Percentiles rank a stretch among this genome's conserved stretches.
Evolutionary conservation across 1,140 invertebrate species (phyloP).

Genomic region (Thaumatotibia leucotreta): DNA sequence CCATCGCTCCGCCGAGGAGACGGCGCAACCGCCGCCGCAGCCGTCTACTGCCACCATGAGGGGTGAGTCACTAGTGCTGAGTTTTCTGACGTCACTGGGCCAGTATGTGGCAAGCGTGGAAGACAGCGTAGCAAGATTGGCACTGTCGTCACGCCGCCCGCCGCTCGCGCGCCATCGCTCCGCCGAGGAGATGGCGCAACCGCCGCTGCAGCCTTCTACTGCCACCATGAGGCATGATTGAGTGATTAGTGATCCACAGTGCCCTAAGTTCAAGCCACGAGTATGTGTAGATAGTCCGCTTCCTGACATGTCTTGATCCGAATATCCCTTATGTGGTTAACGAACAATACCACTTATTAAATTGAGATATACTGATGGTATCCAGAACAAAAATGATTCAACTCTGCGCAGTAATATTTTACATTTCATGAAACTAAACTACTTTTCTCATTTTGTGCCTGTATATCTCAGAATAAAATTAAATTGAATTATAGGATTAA

Average conservation of each 20-base stretch:
- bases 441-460: too few relatives aligned
- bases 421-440: too few relatives aligned
- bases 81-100: conserved; percentile 82
- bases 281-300: too few relatives aligned
- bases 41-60: conserved; percentile 63
- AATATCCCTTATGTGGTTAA: too few relatives aligned
- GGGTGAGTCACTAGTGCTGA: conserved; percentile 51
- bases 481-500: too few relatives aligned
- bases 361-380: too few relatives aligned
- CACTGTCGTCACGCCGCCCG: conserved; percentile 85
- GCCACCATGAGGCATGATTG: conserved; percentile 61
- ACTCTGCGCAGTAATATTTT: too few relatives aligned
- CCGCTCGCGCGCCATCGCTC: conserved; percentile 83
- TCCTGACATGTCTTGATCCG: too few relatives aligned
- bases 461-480: too few relatives aligned
- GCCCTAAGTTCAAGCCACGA: conserved; percentile 83
- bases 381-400: too few relatives aligned
- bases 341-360: too few relatives aligned
- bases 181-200: conserved; percentile 59
- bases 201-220: conserved; percentile 55
- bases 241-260: conserved; percentile 79
- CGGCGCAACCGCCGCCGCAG: conserved; percentile 52
- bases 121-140: conserved; percentile 85
- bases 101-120: conserved; percentile 85
- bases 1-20: conserved; percentile 78